Conservation (phyloP, 2,113 vertebrate species). For the Pampusana beccarii region DNA sequence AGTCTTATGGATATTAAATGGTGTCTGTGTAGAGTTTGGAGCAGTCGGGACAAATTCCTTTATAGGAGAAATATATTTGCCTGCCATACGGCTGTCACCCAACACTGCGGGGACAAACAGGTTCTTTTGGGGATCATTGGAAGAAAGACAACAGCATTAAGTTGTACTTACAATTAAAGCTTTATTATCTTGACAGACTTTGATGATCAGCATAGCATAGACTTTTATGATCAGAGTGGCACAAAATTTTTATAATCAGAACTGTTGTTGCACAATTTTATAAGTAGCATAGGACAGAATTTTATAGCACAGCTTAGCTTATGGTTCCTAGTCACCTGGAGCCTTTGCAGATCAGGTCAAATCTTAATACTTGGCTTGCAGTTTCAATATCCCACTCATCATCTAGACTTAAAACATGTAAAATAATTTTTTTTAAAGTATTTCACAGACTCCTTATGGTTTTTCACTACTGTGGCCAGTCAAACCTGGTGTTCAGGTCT, state of each 20-base stretch:
- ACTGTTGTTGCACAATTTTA: background rate
- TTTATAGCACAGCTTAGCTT: background rate
- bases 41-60: background rate
- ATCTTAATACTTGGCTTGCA: background rate
- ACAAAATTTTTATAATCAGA: background rate
- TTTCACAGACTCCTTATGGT: background rate
- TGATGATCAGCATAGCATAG: background rate
- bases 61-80: background rate
- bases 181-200: background rate
- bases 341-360: background rate
- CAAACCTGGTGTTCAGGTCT: background rate
- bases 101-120: fast-evolving
- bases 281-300: background rate
- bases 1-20: background rate
- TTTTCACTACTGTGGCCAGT: background rate
- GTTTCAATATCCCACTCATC: background rate
- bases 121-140: background rate
- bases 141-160: background rate
- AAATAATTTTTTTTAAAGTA: too few relatives aligned
- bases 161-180: too few relatives aligned
- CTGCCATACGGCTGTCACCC: background rate
- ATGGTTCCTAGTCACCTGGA: background rate
- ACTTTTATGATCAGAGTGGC: background rate
- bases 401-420: background rate
- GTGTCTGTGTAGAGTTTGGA: background rate